These are phyloP conservation scores for Patella depressa DNA, from an alignment of 2,888 invertebrate genomes.

Conservation along the genomic window DNA sequence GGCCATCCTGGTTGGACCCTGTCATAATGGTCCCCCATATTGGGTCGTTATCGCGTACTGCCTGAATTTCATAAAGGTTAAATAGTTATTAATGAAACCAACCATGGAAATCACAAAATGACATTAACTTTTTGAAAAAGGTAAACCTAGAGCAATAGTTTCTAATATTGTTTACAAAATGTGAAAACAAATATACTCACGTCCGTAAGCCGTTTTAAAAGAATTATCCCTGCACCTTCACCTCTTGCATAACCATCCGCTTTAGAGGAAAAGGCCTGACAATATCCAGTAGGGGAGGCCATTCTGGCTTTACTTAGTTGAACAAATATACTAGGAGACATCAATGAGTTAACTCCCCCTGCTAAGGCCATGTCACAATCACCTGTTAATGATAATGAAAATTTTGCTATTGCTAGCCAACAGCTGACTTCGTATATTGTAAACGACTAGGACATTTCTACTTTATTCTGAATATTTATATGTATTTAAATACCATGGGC, in stretches of 20 bases:
- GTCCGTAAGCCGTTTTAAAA: constrained; percentile 45
- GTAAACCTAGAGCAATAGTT: too few relatives aligned
- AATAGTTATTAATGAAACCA: too few relatives aligned
- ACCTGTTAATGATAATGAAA: constrained; percentile 26
- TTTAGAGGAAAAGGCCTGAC: constrained; percentile 48
- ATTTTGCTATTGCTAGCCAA: too few relatives aligned
- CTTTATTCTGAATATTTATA: too few relatives aligned
- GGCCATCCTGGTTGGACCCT: constrained; percentile 52
- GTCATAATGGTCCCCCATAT: constrained; percentile 45
- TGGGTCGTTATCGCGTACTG: constrained; percentile 40
- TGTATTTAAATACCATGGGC: too few relatives aligned
- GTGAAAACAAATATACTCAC: constrained; percentile 23
- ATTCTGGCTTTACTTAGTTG: constrained; percentile 48
- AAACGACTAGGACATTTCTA: too few relatives aligned
- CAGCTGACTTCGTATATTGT: too few relatives aligned
- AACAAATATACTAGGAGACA: constrained; percentile 38
- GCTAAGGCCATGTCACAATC: constrained; percentile 42
- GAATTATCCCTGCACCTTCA: constrained; percentile 55
- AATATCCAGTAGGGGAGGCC: constrained; percentile 52
- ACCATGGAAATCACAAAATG: too few relatives aligned
- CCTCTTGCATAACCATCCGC: constrained; percentile 58
- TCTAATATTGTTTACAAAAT: too few relatives aligned
- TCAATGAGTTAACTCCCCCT: constrained; percentile 41
- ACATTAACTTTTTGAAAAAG: too few relatives aligned
- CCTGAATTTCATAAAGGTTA: constrained; percentile 28